Evolutionary conservation across 1,140 invertebrate genomes (phyloP).

Genomic region (Lutraria rhynchaena): DNA sequence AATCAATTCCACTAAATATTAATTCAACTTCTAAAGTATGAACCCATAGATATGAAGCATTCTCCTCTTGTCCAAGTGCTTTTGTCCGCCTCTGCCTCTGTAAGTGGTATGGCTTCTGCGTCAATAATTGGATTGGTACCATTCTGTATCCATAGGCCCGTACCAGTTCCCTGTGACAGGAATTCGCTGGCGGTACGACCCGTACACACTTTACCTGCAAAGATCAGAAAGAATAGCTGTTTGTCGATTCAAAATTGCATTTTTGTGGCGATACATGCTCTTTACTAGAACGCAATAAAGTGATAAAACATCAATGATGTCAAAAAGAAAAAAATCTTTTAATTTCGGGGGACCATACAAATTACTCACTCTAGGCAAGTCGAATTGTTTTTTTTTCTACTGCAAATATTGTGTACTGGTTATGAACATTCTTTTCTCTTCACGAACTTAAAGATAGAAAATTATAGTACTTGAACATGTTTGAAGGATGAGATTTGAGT

Average conservation of each 20-base stretch:
- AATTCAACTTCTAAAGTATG: too few species aligned
- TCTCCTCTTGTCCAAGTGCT: constrained; percentile 76
- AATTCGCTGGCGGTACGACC: constrained; percentile 64
- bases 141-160: constrained; percentile 76
- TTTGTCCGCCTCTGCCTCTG: constrained; percentile 54
- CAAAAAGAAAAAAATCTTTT: background rate
- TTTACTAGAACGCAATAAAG: background rate
- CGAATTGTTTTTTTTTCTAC: too few species aligned
- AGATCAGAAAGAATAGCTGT: background rate
- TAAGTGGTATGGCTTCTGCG: constrained; percentile 64
- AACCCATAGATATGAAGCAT: constrained; percentile 80
- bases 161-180: constrained; percentile 71
- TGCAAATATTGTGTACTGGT: too few species aligned
- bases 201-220: background rate
- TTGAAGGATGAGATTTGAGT: too few species aligned
- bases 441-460: too few species aligned
- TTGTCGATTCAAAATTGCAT: background rate
- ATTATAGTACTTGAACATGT: too few species aligned
- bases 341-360: background rate
- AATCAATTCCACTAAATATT: too few species aligned
- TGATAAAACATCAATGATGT: background rate
- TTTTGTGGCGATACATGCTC: background rate
- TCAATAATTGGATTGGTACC: constrained; percentile 73
- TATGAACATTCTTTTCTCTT: too few species aligned
- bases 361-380: too few species aligned